A percentile compares a stretch with the other conserved stretches of the same genome.
Evolutionary conservation across 2,797 vertebrate genomes (phyloP).

Genomic region (Poeciliopsis paucimaculata): DNA sequence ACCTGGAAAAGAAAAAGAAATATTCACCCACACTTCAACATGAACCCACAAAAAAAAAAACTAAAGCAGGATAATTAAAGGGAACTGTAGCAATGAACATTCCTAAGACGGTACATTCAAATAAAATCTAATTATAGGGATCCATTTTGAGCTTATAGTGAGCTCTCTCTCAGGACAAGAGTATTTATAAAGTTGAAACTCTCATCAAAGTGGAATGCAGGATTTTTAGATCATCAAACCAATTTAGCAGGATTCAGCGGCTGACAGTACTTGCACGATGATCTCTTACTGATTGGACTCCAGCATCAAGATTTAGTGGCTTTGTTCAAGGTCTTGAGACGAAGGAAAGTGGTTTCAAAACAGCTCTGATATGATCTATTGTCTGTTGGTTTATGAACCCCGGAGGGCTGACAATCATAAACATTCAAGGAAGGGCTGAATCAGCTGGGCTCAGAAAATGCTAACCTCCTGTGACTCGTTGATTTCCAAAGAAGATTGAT

Average conservation of each 20-base stretch:
- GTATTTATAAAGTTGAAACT: conserved; percentile 7
- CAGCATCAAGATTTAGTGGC: conserved; percentile 36
- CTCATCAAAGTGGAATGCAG: background rate
- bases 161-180: background rate
- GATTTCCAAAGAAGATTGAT: conserved; percentile 43
- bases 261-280: conserved; percentile 25
- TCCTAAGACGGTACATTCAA: conserved; percentile 33
- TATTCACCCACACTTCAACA: conserved; percentile 58
- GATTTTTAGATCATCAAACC: conserved; percentile 18
- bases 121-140: conserved; percentile 34
- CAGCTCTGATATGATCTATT: conserved; percentile 42
- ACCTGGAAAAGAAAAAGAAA: conserved; percentile 67
- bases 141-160: conserved; percentile 7
- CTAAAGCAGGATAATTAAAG: conserved; percentile 58
- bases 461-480: conserved; percentile 31
- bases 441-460: conserved; percentile 31
- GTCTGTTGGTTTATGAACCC: conserved; percentile 48
- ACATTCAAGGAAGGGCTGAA: conserved; percentile 21
- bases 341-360: conserved; percentile 40
- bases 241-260: conserved; percentile 35
- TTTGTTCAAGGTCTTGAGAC: conserved; percentile 21
- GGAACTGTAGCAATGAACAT: conserved; percentile 49
- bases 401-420: conserved; percentile 33
- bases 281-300: conserved; percentile 35
- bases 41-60: conserved; percentile 47